Evolutionary conservation across 2,888 invertebrate species (phyloP).

Genomic region (Dryobotodes eremita): DNA sequence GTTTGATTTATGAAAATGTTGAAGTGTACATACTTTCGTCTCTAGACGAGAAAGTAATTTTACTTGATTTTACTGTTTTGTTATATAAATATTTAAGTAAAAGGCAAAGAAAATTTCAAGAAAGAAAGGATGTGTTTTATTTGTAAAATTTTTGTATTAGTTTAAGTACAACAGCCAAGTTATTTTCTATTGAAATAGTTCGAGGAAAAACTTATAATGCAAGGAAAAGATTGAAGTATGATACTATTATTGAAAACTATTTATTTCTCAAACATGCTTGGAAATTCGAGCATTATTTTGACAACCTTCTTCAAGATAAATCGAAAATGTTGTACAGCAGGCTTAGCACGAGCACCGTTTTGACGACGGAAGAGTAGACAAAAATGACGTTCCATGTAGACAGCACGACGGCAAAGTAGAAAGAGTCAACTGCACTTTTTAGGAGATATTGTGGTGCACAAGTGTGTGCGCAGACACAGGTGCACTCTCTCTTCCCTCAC

Average conservation of each 20-base stretch:
- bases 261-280: too few species aligned
- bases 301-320: too few species aligned
- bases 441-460: too few species aligned
- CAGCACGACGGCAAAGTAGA: too few species aligned
- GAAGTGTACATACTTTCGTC: conserved; percentile 1
- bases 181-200: background rate
- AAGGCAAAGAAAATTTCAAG: background rate
- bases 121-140: background rate
- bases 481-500: too few species aligned
- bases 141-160: background rate
- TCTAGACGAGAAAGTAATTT: background rate
- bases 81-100: conserved; percentile 7
- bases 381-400: too few species aligned
- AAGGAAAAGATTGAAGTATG: background rate
- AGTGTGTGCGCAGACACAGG: too few species aligned
- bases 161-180: background rate
- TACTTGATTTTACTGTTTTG: conserved; percentile 6
- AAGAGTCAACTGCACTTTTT: too few species aligned
- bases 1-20: conserved; percentile 41
- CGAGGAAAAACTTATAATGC: background rate
- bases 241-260: background rate
- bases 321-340: too few species aligned
- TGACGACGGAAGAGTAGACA: too few species aligned
- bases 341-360: too few species aligned
- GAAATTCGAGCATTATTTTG: too few species aligned